Percentiles rank a stretch among this genome's conserved stretches.
phyloP scores from a whole-genome alignment of 2,113 vertebrate genomes.

The Phalacrocorax aristotelis region DNA sequence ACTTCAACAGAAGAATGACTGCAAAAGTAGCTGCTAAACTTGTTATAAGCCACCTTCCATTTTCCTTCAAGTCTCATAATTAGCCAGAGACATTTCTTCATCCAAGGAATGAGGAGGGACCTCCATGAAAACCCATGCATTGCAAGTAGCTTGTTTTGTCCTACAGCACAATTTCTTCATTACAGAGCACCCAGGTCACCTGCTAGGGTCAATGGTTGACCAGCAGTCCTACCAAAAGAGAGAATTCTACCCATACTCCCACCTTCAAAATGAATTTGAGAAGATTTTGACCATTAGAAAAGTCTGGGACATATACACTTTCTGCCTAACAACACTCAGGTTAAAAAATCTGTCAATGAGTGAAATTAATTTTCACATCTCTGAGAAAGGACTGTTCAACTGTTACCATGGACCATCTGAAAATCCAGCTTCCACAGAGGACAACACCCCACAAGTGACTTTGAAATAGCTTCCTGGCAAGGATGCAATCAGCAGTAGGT shows the following conservation, averaged over 20 bases:
- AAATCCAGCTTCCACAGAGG: background rate
- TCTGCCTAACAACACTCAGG: background rate
- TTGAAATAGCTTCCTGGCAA: background rate
- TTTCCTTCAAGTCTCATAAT: background rate
- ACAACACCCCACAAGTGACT: fast-evolving
- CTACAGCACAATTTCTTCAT: background rate
- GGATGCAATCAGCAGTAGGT: background rate
- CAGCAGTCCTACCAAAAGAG: background rate
- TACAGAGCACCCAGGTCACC: background rate
- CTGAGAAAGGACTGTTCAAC: background rate
- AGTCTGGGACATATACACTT: fast-evolving
- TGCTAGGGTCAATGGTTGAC: background rate
- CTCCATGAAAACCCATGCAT: background rate
- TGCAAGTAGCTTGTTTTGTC: background rate
- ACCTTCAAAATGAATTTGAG: background rate
- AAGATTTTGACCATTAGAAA: background rate
- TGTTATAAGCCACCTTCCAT: background rate
- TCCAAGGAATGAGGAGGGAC: background rate
- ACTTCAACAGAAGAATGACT: background rate
- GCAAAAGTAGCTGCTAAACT: background rate
- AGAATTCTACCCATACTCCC: background rate
- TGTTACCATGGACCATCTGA: background rate
- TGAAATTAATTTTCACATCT: background rate
- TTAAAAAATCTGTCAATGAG: background rate
- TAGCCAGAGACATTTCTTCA: background rate